Evolutionary conservation across 1,140 invertebrate genomes (phyloP), one percentile per base, ranked within the genome.

Genomic region (Anoplophora glabripennis): DNA sequence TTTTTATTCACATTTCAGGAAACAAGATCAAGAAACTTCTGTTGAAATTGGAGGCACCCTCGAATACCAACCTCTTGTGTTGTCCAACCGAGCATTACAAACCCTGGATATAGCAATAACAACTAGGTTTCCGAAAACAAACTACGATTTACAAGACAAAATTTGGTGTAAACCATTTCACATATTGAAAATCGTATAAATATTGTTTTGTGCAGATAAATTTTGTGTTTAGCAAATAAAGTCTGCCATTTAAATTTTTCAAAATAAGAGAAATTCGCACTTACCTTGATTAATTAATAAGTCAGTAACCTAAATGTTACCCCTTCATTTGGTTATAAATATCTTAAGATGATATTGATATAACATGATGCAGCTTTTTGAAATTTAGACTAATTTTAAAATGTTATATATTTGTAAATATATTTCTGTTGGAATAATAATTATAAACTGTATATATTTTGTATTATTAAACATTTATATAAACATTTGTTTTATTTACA

Each of bases 91-190:
- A 10, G 65, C 71, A 3, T 45, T 76, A 49, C 57, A 67, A n/a
- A 68, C 66, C 18, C 15, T 75, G 18, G 72, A 76, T 46, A 44
- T 68, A 38, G 72, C 71, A 7, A 18, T 76, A 11, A 70, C 69
- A 5, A 53, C 62, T n/a, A 62, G 55, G 48, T 62, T 66, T 10
- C 73, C 73, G 9, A 68, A 71, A 47, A 10, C 52, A 2, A 66
- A 56, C 35, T 75, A 76, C 45, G 63, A 56, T 42, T 53, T 75
- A 45, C 54, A 59, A 11, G 56, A 58, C 7, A 69, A 63, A 15
- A 33, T 40, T 10, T 60, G 61, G 61, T 41, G 17, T 11, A 57
- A 53, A 33, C 53, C 59, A 11, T 56, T 56, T 7, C 12, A 47
- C 28, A 18, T 47, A 10, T 36, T 56, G 7, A 47, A 48, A 34